Evolutionary conservation across 2,113 vertebrate genomes (phyloP), one percentile per base, ranked within the genome.

Genomic region (Amphiprion ocellaris): DNA sequence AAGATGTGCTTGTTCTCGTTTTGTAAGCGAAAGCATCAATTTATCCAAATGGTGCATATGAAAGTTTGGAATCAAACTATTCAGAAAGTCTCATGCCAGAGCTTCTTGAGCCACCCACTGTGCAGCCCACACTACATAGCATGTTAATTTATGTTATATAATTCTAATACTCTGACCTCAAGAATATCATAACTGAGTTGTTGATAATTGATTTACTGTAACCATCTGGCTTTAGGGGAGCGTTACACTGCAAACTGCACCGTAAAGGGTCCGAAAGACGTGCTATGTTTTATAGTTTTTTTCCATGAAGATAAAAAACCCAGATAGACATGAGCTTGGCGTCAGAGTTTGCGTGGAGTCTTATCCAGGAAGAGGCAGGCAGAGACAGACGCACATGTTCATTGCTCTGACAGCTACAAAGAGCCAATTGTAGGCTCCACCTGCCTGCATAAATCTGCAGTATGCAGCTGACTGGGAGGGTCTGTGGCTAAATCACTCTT

Each of bases 381-480:
- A 64, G 73, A 89, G 67, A 81, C 84, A 82, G 82, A 87, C 60
- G 87, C 90, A 93, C 90, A 93, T 91, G 91, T 89, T 89, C 79
- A 68, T 82, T 91, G 83, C 86, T 86, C 86, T 67, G 84, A 85
- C 86, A 75, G 82, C 87, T 89, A 94, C 92, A 94, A 93, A 94
- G 92, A 92, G 83, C 80, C 87, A 86, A 92, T 92, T 94, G 93
- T 93, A 90, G 74, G 82, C 92, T 90, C 91, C 89, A 94, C 92
- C 92, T 94, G 92, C 86, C 79, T 77, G 91, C 78, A 71, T 90
- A 87, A 89, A 92, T 88, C 87, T 85, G 74, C 46, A 73, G 70
- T 83, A 63, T 79, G 84, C 70, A 89, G 88, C 82, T 87, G 90
- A 91, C 75, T 85, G 84, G 89, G 88, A 92, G 91, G 85, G 74